phyloP scores from a whole-genome alignment of 1,140 invertebrate genomes.

The Scaptomyza graminum region DNA sequence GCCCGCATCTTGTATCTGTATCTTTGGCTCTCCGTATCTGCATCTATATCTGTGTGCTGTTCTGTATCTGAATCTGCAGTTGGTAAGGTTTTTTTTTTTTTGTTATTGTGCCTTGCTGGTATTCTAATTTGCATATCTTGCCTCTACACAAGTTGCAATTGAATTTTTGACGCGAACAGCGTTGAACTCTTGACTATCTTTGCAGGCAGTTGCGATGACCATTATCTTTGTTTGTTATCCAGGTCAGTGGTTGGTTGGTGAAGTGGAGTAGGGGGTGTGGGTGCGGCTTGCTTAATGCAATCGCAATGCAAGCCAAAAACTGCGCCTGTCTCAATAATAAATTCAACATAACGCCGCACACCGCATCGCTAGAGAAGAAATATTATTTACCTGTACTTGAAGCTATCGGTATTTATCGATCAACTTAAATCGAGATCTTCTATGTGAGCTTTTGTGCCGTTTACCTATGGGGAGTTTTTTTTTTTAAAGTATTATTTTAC shows the following conservation, averaged over 20 bases:
- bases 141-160: slow-evolving; percentile 54
- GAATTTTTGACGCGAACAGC: slow-evolving; percentile 72
- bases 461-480: too few relatives aligned
- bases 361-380: not conserved
- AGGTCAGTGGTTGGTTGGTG: slow-evolving; percentile 6
- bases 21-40: slow-evolving; percentile 13
- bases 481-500: too few relatives aligned
- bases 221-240: slow-evolving; percentile 43
- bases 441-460: too few relatives aligned
- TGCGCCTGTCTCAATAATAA: slow-evolving; percentile 4
- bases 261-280: slow-evolving; percentile 8
- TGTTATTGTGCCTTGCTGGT: slow-evolving; percentile 33
- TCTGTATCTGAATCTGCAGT: slow-evolving; percentile 19
- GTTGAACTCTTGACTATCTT: slow-evolving; percentile 13
- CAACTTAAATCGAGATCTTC: too few relatives aligned
- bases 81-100: slow-evolving; percentile 8
- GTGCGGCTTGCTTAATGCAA: slow-evolving; percentile 68
- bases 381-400: too few relatives aligned
- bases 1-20: slow-evolving; percentile 13
- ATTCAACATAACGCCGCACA: slow-evolving; percentile 33
- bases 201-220: slow-evolving; percentile 39
- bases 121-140: slow-evolving; percentile 72
- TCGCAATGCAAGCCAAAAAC: slow-evolving; percentile 49
- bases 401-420: not conserved
- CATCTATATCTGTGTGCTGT: slow-evolving; percentile 20